phyloP scores from a whole-genome alignment of 1,140 invertebrate genomes.

The Cyclina sinensis region DNA sequence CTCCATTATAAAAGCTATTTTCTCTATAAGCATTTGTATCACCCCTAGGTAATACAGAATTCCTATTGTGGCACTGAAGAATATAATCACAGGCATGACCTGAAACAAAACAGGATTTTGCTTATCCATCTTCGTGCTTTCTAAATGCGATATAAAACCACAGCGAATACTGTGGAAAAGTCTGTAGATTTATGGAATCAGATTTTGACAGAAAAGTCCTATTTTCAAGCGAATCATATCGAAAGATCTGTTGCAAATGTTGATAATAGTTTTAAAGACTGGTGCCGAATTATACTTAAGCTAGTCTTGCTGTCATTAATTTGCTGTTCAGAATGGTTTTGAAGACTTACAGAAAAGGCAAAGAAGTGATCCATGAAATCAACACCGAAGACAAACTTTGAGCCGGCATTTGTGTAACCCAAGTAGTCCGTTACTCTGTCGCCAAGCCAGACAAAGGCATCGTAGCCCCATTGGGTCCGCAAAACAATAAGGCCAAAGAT shows the following conservation, averaged over 20 bases:
- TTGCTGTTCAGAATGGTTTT: too few relatives aligned
- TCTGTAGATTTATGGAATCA: too few relatives aligned
- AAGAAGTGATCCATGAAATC: slow-evolving; percentile 81
- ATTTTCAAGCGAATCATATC: too few relatives aligned
- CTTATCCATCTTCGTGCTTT: too few relatives aligned
- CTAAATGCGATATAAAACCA: too few relatives aligned
- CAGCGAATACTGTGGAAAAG: too few relatives aligned
- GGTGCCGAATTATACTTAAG: too few relatives aligned
- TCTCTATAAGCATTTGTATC: slow-evolving; percentile 78
- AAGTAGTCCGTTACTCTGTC: slow-evolving; percentile 91
- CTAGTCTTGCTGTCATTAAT: too few relatives aligned
- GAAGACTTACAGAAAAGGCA: slow-evolving; percentile 81
- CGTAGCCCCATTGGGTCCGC: slow-evolving; percentile 92
- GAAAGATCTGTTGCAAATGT: too few relatives aligned
- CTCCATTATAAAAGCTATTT: slow-evolving; percentile 79
- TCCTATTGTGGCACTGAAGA: slow-evolving; percentile 79
- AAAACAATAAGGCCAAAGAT: slow-evolving; percentile 94
- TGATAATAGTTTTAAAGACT: too few relatives aligned
- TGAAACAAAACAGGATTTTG: slow-evolving; percentile 52
- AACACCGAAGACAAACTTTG: slow-evolving; percentile 94
- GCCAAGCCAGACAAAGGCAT: slow-evolving; percentile 93
- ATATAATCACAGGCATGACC: slow-evolving; percentile 81
- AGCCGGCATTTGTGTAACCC: slow-evolving; percentile 92
- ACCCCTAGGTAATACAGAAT: slow-evolving; percentile 81
- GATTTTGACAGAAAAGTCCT: too few relatives aligned